Base-by-base conservation (phyloP, 2,113 vertebrate species). In the Otis tarda region DNA sequence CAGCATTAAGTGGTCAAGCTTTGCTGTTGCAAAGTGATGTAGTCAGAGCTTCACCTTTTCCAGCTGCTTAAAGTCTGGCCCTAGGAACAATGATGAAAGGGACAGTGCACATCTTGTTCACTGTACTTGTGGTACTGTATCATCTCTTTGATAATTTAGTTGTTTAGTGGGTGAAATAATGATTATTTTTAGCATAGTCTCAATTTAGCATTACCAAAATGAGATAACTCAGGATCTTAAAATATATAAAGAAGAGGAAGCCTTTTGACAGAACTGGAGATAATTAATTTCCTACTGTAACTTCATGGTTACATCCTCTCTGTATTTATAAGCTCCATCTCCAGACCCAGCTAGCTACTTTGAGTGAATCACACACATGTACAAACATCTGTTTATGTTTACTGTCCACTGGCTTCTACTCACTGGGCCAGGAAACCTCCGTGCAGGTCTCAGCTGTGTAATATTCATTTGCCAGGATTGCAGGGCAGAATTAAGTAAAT, bases 381-480 rank as follows among this genome's bases (percentile, higher is more conserved):
- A 60, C 55, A 96, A 95, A 90, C 71, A 94, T 71, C 33, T 88
- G 30, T 70, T 93, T 88, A 25, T 74, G 7, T 67, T 94, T 81
- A 56, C 68, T 68, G 79, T 91, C 74, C 85, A 86, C 70, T 61
- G 49, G 31, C 19, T 94, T 71, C 87, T 88, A 52, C 56, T 93
- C 64, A 81, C 28, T 35, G 47, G 55, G 35, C 55, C 61, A 60
- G 52, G 47, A 92, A 80, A 68, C 25, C 23, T 88, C 49, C 0
- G 4, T 47, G 70, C 20, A 41, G 28, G 43, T 68, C 47, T 95
- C 85, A 79, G 65, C 70, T 90, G 83, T 41, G 41, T 63, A 71
- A 63, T 55, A 77, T 23, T 69, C 12, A 30, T 94, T 87, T 90
- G 49, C 69, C 43, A 69, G 67, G 63, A 55, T 14, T 69, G 52